Conservation (phyloP, 2,888 invertebrate species). For the Aromia moschata region DNA sequence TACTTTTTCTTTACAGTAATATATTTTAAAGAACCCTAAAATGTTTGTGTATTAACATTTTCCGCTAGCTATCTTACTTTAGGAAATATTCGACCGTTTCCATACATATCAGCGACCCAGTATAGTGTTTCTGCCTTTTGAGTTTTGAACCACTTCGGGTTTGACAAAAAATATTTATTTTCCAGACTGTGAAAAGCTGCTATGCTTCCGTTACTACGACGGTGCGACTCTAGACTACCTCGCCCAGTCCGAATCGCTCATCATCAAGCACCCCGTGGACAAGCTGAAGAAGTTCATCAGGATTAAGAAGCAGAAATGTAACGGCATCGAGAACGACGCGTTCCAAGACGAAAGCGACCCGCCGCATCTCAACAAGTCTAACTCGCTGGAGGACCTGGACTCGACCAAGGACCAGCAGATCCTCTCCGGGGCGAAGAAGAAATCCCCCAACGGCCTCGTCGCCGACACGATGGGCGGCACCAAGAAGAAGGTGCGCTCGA, state of each 20-base stretch:
- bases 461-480: conserved; percentile 68
- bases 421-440: conserved; percentile 58
- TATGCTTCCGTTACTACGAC: conserved; percentile 77
- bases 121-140: too few relatives aligned
- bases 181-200: conserved; percentile 74
- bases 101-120: too few relatives aligned
- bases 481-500: conserved; percentile 72
- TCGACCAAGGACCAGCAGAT: conserved; percentile 46
- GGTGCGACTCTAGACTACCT: conserved; percentile 71
- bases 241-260: conserved; percentile 72
- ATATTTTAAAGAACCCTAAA: too few relatives aligned
- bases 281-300: conserved; percentile 66
- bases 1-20: too few relatives aligned
- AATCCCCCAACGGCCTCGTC: conserved; percentile 58
- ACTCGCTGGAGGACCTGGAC: conserved; percentile 57
- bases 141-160: too few relatives aligned
- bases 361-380: conserved; percentile 50
- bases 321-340: conserved; percentile 60
- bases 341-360: conserved; percentile 58
- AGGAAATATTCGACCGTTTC: too few relatives aligned
- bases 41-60: background rate
- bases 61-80: background rate
- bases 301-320: conserved; percentile 62
- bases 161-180: too few relatives aligned
- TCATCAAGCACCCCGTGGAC: conserved; percentile 68